Evolutionary conservation across 2,888 invertebrate species (phyloP), one percentile per base, ranked within the genome.

Genomic region (Orthosia cruda): DNA sequence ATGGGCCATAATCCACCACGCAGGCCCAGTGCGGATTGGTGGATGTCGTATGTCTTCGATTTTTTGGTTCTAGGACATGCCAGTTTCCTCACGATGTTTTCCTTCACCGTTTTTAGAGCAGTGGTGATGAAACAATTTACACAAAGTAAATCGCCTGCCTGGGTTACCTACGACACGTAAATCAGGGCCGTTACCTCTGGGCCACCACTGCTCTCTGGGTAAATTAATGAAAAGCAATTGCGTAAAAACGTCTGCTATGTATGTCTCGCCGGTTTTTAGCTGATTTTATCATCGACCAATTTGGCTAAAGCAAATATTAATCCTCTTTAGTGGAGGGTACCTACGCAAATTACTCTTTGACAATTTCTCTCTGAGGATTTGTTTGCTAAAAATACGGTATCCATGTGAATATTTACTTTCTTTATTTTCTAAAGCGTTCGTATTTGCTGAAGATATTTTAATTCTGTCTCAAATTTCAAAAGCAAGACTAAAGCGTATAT

Each of bases 231-330:
- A 68, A 73, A 76, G 2, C 11, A 13, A 40, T 76, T 65, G 2
- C 23, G 16, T n/a, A 20, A 49, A 57, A n/a, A 23, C 13, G 15
- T 62, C 2, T 74, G 4, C 4, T 4, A 16, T 13, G 16, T n/a
- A n/a, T 66, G 18, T 68, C 50, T 78, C 13, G 52, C 52, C 23
- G 0, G 52, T 40, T 13, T 47, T 58, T 32, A 16, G 7, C 40
- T 4, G 32, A 78, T 47, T 67, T 71, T 32, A 67, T 32, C 54
- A 26, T 78, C 52, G 32, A 26, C n/a, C 47, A 69, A 75, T 78
- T 78, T 75, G 18, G 47, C 26, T 49, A 11, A 70, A 78, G 70
- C 15, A 61, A 75, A 75, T 78, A 75, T 61, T 49, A 70, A 78
- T 61, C 54, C 20, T 26, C 49, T 59, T 61, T 26, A 20, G 54